These are phyloP conservation scores for Acronicta psi DNA, from an alignment of 2,888 invertebrate genomes.

Conservation along the genomic window DNA sequence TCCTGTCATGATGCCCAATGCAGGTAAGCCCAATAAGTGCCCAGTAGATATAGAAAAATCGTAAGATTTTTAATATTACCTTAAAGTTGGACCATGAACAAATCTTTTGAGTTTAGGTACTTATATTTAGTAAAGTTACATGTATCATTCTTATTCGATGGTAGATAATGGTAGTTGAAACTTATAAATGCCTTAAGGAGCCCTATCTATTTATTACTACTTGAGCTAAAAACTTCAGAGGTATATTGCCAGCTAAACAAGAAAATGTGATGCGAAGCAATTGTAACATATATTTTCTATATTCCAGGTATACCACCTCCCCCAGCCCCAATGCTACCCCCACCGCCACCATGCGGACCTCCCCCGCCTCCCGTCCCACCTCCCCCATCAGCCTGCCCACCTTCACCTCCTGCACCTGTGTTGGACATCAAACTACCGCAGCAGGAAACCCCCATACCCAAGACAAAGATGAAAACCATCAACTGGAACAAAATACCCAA, in stretches of 20 bases:
- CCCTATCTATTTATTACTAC: too few species aligned
- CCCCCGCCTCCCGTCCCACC: constrained; percentile 66
- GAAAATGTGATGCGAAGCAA: too few species aligned
- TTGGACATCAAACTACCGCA: constrained; percentile 92
- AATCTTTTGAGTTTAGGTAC: too few species aligned
- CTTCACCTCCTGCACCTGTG: constrained; percentile 76
- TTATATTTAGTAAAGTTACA: too few species aligned
- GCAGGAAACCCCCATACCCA: constrained; percentile 97
- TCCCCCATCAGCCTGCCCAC: constrained; percentile 79
- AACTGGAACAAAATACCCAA: constrained; percentile 99
- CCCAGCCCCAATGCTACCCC: constrained; percentile 71
- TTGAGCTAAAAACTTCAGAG: too few species aligned
- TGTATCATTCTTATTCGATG: too few species aligned
- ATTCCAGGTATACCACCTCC: constrained; percentile 69
- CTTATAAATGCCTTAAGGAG: too few species aligned
- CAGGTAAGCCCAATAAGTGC: constrained; percentile 57
- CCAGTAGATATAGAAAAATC: background rate
- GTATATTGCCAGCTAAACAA: too few species aligned
- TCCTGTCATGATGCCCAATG: constrained; percentile 65
- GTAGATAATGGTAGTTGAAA: too few species aligned
- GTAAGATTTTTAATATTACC: too few species aligned
- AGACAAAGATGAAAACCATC: constrained; percentile 98
- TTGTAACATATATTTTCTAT: background rate
- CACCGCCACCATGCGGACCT: constrained; percentile 68
- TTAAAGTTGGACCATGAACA: too few species aligned